Evolutionary conservation across 2,797 vertebrate species (phyloP).

Genomic region (Falco berigora): DNA sequence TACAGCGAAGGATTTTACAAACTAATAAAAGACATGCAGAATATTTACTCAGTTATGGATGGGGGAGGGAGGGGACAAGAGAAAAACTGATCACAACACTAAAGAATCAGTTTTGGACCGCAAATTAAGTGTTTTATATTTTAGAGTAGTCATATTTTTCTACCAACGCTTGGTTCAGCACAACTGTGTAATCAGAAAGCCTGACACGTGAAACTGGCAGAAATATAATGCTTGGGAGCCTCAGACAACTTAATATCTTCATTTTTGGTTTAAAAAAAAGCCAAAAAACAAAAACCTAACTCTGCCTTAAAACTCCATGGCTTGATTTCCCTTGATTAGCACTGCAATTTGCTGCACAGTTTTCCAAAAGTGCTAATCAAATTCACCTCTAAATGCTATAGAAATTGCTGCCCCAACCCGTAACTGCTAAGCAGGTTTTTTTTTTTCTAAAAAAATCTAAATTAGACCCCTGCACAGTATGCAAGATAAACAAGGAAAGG

Average conservation of each 20-base stretch:
- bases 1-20: neutral
- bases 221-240: neutral
- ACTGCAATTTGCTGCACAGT: neutral
- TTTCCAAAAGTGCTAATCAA: constrained; percentile 39
- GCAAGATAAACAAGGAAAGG: constrained; percentile 49
- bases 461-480: constrained; percentile 29
- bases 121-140: neutral
- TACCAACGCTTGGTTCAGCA: neutral
- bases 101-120: neutral
- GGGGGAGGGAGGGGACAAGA: neutral
- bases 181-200: neutral
- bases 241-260: neutral
- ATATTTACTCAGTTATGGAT: neutral
- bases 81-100: neutral
- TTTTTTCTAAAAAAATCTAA: constrained; percentile 1
- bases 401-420: constrained; percentile 32
- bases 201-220: neutral
- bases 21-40: neutral
- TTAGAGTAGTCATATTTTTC: neutral
- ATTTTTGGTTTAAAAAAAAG: neutral
- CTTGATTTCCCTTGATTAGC: neutral
- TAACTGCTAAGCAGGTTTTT: constrained; percentile 30
- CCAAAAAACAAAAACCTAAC: neutral
- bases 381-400: constrained; percentile 31
- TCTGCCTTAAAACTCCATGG: neutral